Percentiles rank a stretch among this genome's conserved stretches.
phyloP scores from a whole-genome alignment of 2,113 vertebrate species.

The Lichenostomus cassidix region DNA sequence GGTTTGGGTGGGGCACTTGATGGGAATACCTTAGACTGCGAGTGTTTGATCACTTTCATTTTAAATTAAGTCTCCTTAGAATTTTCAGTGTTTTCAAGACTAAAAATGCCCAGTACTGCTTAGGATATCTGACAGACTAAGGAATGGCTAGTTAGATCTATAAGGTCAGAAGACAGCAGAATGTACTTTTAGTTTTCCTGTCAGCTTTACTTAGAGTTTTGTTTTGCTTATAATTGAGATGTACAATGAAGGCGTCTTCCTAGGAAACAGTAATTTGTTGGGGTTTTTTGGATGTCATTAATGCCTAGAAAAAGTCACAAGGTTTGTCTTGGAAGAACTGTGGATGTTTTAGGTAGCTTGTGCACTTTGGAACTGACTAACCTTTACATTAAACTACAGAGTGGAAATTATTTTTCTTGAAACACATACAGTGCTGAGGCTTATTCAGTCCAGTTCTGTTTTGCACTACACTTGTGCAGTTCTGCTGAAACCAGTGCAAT shows the following conservation, averaged over 20 bases:
- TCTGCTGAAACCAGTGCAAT: neutral
- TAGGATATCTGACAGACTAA: neutral
- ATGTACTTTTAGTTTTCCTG: neutral
- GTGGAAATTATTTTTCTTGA: neutral
- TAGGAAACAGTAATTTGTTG: neutral
- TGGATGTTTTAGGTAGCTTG: neutral
- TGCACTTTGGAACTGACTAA: neutral
- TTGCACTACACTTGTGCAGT: neutral
- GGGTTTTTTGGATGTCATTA: neutral
- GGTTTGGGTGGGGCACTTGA: neutral
- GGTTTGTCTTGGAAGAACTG: neutral
- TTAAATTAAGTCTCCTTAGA: neutral
- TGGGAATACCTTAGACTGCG: rapidly evolving
- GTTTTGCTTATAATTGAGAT: neutral
- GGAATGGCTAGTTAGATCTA: neutral
- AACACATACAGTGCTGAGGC: neutral
- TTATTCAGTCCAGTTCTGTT: neutral
- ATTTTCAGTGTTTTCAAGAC: neutral
- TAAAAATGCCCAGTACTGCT: neutral
- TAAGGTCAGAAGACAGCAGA: neutral
- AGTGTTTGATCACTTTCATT: neutral
- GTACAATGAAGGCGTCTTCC: neutral
- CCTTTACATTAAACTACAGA: neutral
- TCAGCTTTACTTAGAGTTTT: neutral
- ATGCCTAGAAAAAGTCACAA: neutral